Conservation (phyloP, 2,113 vertebrate genomes). For the Amazona guildingii region DNA sequence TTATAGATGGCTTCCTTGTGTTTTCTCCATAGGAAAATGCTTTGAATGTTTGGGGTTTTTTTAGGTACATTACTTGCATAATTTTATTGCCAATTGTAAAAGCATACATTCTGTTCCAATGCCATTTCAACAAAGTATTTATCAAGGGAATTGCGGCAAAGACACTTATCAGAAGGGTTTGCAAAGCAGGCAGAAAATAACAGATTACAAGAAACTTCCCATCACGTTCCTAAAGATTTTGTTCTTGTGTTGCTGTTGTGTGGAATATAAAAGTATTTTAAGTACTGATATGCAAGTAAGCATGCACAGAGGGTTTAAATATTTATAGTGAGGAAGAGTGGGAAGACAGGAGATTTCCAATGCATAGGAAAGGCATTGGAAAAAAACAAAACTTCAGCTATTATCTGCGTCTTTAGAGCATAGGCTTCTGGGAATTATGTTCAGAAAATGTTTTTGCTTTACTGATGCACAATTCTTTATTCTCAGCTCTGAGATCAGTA, state of each 20-base stretch:
- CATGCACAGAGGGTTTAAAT: background rate
- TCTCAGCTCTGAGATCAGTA: background rate
- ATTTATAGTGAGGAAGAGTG: background rate
- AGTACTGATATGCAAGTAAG: background rate
- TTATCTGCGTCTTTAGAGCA: background rate
- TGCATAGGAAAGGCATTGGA: background rate
- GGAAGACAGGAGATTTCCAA: background rate
- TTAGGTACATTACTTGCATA: background rate
- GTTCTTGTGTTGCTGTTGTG: background rate
- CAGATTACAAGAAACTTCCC: background rate
- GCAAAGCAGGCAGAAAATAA: conserved; percentile 4
- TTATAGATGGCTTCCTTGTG: background rate
- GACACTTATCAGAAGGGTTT: background rate
- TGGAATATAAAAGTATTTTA: background rate
- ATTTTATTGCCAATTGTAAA: background rate
- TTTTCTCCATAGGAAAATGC: background rate
- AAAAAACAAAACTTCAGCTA: background rate
- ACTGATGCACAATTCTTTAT: background rate
- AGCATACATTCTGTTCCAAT: background rate
- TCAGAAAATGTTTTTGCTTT: background rate
- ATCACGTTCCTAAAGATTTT: background rate
- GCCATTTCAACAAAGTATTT: background rate
- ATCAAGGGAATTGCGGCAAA: background rate
- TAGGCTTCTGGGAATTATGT: background rate
- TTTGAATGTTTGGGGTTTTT: background rate